Evolutionary conservation across 35 echinoderm and acorn worm genomes (phyloP), one percentile per base, ranked within the genome.

Genomic region (Heliocidaris tuberculata): DNA sequence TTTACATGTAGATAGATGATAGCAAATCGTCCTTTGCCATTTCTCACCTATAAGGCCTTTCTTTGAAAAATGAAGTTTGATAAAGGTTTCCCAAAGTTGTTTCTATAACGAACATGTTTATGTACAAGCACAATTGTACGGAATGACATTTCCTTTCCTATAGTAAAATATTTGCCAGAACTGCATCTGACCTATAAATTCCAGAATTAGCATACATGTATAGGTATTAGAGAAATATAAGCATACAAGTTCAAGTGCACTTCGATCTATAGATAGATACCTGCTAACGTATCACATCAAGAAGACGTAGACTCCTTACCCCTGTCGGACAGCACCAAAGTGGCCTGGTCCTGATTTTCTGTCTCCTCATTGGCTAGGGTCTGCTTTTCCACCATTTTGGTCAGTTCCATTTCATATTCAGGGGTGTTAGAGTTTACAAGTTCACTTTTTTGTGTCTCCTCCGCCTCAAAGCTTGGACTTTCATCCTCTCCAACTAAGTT

Each of bases 321-420:
- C 56, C 90, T 96, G 48, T 93, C 91, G 24, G 95, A 96, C 12
- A 92, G 90, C 94, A 96, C 90, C 52, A 96, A 92, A 50, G 59
- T 94, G 6, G 92, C 78, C 15, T 54, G 85, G 88, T 93, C 88
- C 27, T 32, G 65, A 27, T 96, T 94, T 42, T 92, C 95, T 85
- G 30, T 65, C 27, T 94, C 86, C 49, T 95, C 94, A 95, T 88
- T 88, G 48, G 50, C 48, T 61, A 91, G 9, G 24, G 94, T 50
- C 86, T 96, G 93, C 31, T 94, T 47, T 93, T 90, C 50, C 52
- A 88, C 86, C 93, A 96, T 94, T 48, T 94, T 94, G 50, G 95
- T 16, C 85, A 96, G 35, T 85, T 96, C 92, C 70, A 85, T 70
- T 96, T 96, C 95, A 85, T 94, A 94, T 48, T 96, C 91, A 27